Percentiles rank a stretch among this genome's conserved stretches.
Evolutionary conservation across 2,888 invertebrate genomes (phyloP).

Genomic region (Cantharis rufa): DNA sequence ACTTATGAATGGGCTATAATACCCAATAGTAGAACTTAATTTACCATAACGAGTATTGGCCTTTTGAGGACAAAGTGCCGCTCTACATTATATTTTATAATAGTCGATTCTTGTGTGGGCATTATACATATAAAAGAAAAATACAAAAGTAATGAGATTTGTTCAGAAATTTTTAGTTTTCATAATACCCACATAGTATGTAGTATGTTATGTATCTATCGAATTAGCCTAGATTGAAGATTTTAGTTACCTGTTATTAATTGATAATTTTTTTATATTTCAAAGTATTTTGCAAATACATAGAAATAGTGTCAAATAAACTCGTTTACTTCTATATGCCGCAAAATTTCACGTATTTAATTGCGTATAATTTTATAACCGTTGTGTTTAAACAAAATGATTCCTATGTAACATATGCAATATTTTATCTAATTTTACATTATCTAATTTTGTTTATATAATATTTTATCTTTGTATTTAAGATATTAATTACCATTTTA

Average conservation of each 20-base stretch:
- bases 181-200: neutral
- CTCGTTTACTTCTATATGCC: neutral
- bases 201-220: neutral
- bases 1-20: constrained; percentile 24
- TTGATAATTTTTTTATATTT: neutral
- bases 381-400: neutral
- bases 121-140: neutral
- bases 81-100: constrained; percentile 7
- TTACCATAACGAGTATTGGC: constrained; percentile 25
- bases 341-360: neutral
- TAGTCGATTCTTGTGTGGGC: neutral
- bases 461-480: too few relatives aligned
- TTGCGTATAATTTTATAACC: neutral
- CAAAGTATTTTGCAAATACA: neutral
- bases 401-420: neutral
- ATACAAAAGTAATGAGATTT: neutral
- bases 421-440: too few relatives aligned
- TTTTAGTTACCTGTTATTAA: neutral
- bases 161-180: neutral
- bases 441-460: too few relatives aligned
- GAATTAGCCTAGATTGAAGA: neutral
- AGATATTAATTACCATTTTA: too few relatives aligned
- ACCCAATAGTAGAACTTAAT: constrained; percentile 25
- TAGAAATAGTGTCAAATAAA: neutral
- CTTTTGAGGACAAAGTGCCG: constrained; percentile 24